Base-by-base conservation (phyloP, 2,888 invertebrate genomes). In the Eupelmus urozonus region DNA sequence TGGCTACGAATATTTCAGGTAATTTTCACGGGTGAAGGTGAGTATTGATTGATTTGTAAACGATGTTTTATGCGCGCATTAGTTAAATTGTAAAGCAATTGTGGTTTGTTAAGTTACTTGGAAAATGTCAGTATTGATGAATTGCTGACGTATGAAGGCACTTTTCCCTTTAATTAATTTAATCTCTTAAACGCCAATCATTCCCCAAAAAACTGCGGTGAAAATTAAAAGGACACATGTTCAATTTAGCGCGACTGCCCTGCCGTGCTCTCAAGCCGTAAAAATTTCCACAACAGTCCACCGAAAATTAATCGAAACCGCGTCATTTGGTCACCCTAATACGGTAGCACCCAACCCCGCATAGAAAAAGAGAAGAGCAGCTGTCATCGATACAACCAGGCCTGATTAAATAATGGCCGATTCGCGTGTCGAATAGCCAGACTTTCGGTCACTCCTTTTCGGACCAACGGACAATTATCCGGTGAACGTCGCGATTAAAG, bases 371-470 rank as follows among this genome's bases (percentile, higher is more conserved):
- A 53, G 27, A 42, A 23, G 20, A 63, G 23, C 69, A 76, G 60
- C 76, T 69, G 76, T 45, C 42, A 34, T 63, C 55, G 62, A 63
- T 55, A 63, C 29, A 25, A n/a, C 23, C 25, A 11, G 7, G 29
- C 5, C 29, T 20, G 29, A 74, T 74, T 55, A 45, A 45, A 55
- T 76, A 69, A 75, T 67, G 18, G 53, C 3, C 67, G 13, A 67
- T 51, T 69, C 51, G 60, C 66, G 53, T 62, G 55, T 25, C 1
- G 9, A 72, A 27, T 18, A 27, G 20, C 18, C 25, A 42, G 42
- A 45, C 13, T 9, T 49, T 20, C 34, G 9, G 9, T 34, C 34
- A 34, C 34, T 34, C 9, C 9, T 34, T 34, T 1, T 34, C 9
- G 59, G n/a, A n/a, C n/a, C n/a, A n/a, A n/a, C n/a, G n/a, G n/a